Base-by-base conservation (phyloP, 2,113 vertebrate genomes). In the Peromyscus leucopus region DNA sequence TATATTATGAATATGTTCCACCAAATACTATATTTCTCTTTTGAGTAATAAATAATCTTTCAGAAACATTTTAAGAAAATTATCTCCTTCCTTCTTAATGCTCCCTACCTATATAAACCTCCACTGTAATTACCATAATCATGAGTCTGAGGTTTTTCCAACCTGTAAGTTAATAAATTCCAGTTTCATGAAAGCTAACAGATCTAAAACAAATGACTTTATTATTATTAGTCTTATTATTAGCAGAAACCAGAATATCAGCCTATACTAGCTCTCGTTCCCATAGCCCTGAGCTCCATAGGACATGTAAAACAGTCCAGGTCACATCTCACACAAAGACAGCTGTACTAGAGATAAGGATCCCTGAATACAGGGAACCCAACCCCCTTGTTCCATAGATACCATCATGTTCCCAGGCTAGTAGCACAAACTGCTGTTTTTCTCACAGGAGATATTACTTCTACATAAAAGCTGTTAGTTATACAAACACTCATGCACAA, bases 11-110 rank as follows among this genome's bases (percentile, higher is more conserved):
- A 69, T 9, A 78, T 13, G 16, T 33, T 85, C 28, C 7, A 79
- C 79, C 55, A 87, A 89, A 42, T 90, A 89, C 22, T 78, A 67
- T 79, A 92, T 89, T 79, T 78, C 39, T 63, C 51, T 95, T 72
- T 39, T 65, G 91, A 89, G 69, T 78, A 95, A 82, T 86, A 82
- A 92, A 22, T 15, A 92, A 82, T 63, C 57, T 71, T 82, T 71
- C 2, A 11, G 9, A 96, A 46, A 67, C 7, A 90, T 51, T 79
- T 83, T 72, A 92, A 90, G 39, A 55, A 31, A 94, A 89, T 67
- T n/a, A 90, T 67, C 48, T 69, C 26, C 75, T n/a, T 86, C 63
- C 51, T 89, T 76, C 33, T 65, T 93, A 89, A 72, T 9, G 16
- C 42, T 13, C 28, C 83, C 83, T 33, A 67, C 24, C 57, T 63